phyloP scores from a whole-genome alignment of 1,140 invertebrate species.

The Anoplolepis gracilipes region DNA sequence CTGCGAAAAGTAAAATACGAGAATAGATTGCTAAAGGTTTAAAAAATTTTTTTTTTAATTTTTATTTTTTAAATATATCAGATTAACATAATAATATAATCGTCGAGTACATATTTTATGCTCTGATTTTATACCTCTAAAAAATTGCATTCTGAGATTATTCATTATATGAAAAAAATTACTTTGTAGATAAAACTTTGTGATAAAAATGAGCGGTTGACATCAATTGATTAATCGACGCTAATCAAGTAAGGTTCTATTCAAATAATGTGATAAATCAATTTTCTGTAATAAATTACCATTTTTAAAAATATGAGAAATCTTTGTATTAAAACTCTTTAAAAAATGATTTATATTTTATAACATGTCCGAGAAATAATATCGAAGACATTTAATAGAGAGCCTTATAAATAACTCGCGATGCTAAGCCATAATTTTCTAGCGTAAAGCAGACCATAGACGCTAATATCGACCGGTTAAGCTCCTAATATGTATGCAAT shows the following conservation, averaged over 20 bases:
- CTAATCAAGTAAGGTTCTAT: neutral
- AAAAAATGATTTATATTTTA: constrained; percentile 34
- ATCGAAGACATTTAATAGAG: constrained; percentile 35
- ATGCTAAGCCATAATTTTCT: constrained; percentile 51
- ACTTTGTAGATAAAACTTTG: neutral
- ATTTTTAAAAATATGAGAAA: neutral
- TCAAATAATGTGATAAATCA: neutral
- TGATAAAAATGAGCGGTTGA: neutral
- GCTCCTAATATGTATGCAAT: constrained; percentile 60
- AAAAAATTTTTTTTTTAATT: too few relatives aligned
- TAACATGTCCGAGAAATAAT: constrained; percentile 11
- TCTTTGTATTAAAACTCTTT: constrained; percentile 2
- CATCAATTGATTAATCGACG: neutral
- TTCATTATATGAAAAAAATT: too few relatives aligned
- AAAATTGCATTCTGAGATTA: too few relatives aligned
- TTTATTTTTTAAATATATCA: too few relatives aligned
- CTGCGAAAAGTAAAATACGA: neutral
- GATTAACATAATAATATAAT: too few relatives aligned
- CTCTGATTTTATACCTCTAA: too few relatives aligned
- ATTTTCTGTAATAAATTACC: neutral
- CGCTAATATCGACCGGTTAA: constrained; percentile 59
- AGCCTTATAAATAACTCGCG: constrained; percentile 44
- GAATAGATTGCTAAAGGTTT: too few relatives aligned
- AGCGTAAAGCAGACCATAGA: constrained; percentile 1
- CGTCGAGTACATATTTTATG: too few relatives aligned